Base-by-base conservation (phyloP, 2,113 vertebrate species). In the Polypterus bichir region DNA sequence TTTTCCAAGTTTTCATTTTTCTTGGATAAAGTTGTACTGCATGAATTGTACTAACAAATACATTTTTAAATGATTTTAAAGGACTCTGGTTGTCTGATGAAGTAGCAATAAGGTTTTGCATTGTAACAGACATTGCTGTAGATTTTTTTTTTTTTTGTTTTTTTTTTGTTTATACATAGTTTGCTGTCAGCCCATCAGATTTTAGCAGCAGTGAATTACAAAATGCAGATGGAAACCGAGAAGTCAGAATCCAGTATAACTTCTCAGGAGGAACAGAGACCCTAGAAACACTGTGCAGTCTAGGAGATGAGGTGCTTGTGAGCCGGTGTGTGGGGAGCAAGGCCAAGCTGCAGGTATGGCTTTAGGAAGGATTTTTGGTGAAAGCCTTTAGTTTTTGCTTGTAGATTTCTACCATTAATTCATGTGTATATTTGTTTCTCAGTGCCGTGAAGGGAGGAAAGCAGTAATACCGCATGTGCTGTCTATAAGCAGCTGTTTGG, bases 231-330 rank as follows among this genome's bases (percentile, higher is more conserved):
- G 66, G 77, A 0, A 79, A 83, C 10, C 88, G 76, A 67, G 90
- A 88, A n/a, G 80, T 83, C 67, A 73, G 73, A 63, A 80, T 98
- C 57, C 70, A 79, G 27, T 97, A 93, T 71, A 71, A 46, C 6
- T 98, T 97, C 72, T 93, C 94, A 0, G 97, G 94, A 92, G 96
- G 96, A 7, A 80, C 69, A 49, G 88, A 97, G 78, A 67, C 84
- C 3, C 65, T 98, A 75, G 96, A 98, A 81, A 91, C 83, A 0
- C 64, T 98, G 67, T 84, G 77, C 76, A 91, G 77, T 59, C 77
- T 88, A 53, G 89, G 90, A 64, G 82, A 91, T 58, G 46, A 70
- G 0, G 84, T 91, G 56, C 84, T 98, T 66, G 69, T 93, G 66
- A 78, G 81, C 65, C 71, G 69, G 54, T 81, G 89, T 77, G 73